Percentiles rank a stretch among this genome's conserved stretches.
Conservation (phyloP, 2,113 vertebrate species). For the Lanius collurio region DNA sequence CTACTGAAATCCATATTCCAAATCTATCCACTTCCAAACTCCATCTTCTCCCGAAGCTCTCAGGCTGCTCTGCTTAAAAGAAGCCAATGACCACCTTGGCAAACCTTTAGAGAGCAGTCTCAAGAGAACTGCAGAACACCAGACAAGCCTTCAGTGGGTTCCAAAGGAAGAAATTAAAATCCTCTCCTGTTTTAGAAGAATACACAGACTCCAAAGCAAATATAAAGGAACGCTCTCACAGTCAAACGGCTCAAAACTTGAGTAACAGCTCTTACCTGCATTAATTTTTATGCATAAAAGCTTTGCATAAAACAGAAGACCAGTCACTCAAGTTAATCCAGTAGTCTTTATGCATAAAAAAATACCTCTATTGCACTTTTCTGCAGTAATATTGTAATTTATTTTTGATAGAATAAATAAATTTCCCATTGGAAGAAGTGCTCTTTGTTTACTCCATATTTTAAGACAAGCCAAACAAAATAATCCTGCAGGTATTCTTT, state of each 20-base stretch:
- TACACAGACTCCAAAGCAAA: not conserved
- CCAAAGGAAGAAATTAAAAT: not conserved
- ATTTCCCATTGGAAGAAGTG: not conserved
- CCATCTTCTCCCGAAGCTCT: not conserved
- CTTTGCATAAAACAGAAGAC: not conserved
- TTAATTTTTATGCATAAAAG: not conserved
- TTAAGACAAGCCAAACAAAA: not conserved
- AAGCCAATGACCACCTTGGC: not conserved
- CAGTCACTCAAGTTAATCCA: not conserved
- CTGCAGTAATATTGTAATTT: not conserved
- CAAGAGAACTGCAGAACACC: not conserved
- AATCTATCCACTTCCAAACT: not conserved
- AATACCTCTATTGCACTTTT: not conserved
- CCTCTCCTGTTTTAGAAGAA: not conserved
- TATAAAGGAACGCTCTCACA: not conserved
- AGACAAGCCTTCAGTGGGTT: not conserved
- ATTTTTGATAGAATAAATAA: not conserved
- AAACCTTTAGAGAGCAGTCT: not conserved
- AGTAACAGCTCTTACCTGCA: not conserved
- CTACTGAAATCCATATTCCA: not conserved
- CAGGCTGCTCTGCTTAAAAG: not conserved
- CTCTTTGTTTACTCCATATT: not conserved
- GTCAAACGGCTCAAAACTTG: not conserved
- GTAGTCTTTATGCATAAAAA: not conserved
- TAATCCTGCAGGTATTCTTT: not conserved